These are phyloP conservation scores for Tethya wilhelma DNA, from an alignment of 37 sponge, comb jelly and placozoan genomes.

Conservation along the genomic window DNA sequence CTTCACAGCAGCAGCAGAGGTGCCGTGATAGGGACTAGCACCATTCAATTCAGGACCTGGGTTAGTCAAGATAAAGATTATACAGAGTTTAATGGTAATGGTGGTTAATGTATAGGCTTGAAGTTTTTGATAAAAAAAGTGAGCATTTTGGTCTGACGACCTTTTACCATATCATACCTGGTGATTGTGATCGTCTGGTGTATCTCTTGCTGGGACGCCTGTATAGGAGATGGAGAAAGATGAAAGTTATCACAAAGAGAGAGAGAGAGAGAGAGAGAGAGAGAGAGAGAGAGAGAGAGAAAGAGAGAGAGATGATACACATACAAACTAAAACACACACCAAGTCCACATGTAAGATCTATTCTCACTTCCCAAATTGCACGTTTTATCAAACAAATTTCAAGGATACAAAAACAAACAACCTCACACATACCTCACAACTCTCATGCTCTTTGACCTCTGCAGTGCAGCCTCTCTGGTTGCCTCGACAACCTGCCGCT, in stretches of 20 bases:
- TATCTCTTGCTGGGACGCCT: constrained; percentile 52
- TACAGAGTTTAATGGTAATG: background rate
- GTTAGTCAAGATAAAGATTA: background rate
- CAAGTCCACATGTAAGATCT: constrained; percentile 1
- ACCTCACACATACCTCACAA: constrained; percentile 22
- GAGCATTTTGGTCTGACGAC: too few species aligned
- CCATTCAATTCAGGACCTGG: too few species aligned
- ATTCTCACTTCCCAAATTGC: too few species aligned
- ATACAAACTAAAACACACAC: too few species aligned
- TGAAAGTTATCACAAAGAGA: background rate
- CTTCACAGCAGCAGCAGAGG: too few species aligned
- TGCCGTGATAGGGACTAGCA: too few species aligned
- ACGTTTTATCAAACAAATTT: background rate
- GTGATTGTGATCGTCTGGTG: background rate
- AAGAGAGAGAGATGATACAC: background rate
- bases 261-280: background rate
- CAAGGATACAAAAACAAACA: background rate
- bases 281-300: background rate
- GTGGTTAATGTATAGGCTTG: background rate
- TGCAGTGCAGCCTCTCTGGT: constrained; percentile 34
- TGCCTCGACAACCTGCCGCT: constrained; percentile 54
- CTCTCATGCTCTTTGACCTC: constrained; percentile 27
- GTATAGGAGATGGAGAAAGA: background rate
- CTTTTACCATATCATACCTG: background rate
- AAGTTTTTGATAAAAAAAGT: too few species aligned